phyloP scores from a whole-genome alignment of 23 tunicate genomes.

The Halocynthia roretzi region DNA sequence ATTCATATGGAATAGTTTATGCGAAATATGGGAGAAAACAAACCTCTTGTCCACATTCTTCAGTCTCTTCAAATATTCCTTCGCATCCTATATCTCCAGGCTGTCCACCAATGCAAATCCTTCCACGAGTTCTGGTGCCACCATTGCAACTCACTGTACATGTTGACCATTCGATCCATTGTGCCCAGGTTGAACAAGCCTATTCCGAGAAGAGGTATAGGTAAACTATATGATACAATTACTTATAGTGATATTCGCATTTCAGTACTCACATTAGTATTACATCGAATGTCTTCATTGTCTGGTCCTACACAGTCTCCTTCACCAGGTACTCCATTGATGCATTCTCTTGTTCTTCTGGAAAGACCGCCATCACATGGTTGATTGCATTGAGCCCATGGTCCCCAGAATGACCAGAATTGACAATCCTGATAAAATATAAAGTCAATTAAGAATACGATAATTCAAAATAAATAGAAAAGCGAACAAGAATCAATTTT shows the following conservation, averaged over 20 bases:
- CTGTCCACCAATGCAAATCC: conserved; percentile 31
- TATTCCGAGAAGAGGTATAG: not conserved
- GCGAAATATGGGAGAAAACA: too few relatives aligned
- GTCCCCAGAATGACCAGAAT: conserved; percentile 56
- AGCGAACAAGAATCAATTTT: not conserved
- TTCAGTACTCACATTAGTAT: not conserved
- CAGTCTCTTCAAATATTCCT: conserved; percentile 27
- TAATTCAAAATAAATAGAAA: too few relatives aligned
- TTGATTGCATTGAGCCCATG: conserved; percentile 67
- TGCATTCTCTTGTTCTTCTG: conserved; percentile 43
- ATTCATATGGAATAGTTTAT: too few relatives aligned
- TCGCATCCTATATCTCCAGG: conserved; percentile 49
- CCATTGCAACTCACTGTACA: conserved; percentile 65
- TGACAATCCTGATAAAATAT: conserved; percentile 31
- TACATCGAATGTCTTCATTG: conserved; percentile 1
- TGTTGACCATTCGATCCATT: conserved; percentile 33
- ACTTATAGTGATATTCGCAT: too few relatives aligned
- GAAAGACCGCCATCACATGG: conserved; percentile 64
- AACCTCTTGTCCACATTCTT: conserved; percentile 4
- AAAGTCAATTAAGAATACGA: too few relatives aligned
- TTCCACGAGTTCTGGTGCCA: conserved; percentile 28
- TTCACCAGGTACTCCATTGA: conserved; percentile 56
- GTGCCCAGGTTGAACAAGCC: conserved; percentile 64
- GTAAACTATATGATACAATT: too few relatives aligned
- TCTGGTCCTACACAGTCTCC: conserved; percentile 52